Conservation (phyloP, 2,888 invertebrate species). For the Panopea generosa region DNA sequence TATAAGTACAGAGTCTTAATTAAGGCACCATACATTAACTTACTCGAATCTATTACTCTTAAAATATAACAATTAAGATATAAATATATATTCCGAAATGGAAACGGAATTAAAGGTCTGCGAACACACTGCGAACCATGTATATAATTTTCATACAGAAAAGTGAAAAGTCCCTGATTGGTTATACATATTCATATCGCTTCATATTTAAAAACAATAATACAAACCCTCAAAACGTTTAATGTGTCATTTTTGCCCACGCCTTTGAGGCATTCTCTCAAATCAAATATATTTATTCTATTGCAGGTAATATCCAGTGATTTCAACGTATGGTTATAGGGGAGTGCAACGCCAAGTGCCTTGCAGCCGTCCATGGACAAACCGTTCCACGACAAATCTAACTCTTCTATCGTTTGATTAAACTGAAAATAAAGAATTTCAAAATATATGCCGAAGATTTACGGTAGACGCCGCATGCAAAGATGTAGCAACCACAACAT, state of each 20-base stretch:
- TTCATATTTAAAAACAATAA: no score
- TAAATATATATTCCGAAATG: no score
- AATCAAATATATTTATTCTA: conserved; percentile 52
- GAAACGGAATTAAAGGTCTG: no score
- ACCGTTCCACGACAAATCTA: conserved; percentile 68
- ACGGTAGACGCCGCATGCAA: not conserved
- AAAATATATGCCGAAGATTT: not conserved
- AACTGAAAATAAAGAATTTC: no score
- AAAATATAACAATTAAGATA: no score
- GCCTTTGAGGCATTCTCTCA: conserved; percentile 58
- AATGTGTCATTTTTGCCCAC: conserved; percentile 60
- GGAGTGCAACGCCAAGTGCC: conserved; percentile 52
- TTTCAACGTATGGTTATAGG: conserved; percentile 58
- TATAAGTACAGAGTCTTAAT: no score
- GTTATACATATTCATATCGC: no score
- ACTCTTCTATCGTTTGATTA: conserved; percentile 60
- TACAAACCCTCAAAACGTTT: conserved; percentile 50
- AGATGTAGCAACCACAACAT: not conserved
- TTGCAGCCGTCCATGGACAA: conserved; percentile 61
- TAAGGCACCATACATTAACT: no score
- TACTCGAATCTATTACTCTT: no score
- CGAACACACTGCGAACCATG: no score
- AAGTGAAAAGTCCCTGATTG: no score
- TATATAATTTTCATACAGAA: no score
- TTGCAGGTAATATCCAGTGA: conserved; percentile 60